phyloP scores from a whole-genome alignment of 2,797 vertebrate species.

The Tragelaphus eurycerus region DNA sequence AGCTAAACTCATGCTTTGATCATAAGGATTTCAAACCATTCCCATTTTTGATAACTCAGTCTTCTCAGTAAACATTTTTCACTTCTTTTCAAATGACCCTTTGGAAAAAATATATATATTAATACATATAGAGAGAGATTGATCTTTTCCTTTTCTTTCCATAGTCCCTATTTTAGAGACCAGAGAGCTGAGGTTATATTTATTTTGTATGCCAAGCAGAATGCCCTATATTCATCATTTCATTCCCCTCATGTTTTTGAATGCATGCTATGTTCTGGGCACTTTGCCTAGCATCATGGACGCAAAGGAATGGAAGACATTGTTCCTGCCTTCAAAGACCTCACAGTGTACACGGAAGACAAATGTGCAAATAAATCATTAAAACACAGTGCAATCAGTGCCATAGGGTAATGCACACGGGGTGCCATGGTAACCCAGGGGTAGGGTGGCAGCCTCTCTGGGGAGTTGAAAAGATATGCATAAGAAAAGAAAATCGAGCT shows the following conservation, averaged over 20 bases:
- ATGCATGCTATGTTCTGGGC: slow-evolving; percentile 26
- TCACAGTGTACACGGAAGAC: neutral
- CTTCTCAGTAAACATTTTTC: neutral
- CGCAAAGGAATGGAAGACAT: neutral
- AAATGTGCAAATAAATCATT: slow-evolving; percentile 39
- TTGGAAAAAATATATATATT: neutral
- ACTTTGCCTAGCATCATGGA: neutral
- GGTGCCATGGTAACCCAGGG: neutral
- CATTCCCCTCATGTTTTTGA: neutral
- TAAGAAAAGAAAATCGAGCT: neutral
- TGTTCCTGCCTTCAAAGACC: slow-evolving; percentile 38
- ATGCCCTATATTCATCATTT: neutral
- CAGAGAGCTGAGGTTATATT: neutral
- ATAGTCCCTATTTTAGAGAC: neutral
- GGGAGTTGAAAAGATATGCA: neutral
- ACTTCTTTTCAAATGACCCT: neutral
- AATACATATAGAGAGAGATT: neutral
- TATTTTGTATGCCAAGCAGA: slow-evolving; percentile 18
- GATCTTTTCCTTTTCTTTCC: neutral
- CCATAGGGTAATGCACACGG: neutral
- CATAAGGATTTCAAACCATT: neutral
- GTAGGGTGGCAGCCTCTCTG: neutral
- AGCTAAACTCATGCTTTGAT: neutral
- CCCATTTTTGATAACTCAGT: neutral
- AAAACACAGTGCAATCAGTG: neutral